Base-by-base conservation (phyloP, 2,888 invertebrate species). In the Tenthredo amoena region DNA sequence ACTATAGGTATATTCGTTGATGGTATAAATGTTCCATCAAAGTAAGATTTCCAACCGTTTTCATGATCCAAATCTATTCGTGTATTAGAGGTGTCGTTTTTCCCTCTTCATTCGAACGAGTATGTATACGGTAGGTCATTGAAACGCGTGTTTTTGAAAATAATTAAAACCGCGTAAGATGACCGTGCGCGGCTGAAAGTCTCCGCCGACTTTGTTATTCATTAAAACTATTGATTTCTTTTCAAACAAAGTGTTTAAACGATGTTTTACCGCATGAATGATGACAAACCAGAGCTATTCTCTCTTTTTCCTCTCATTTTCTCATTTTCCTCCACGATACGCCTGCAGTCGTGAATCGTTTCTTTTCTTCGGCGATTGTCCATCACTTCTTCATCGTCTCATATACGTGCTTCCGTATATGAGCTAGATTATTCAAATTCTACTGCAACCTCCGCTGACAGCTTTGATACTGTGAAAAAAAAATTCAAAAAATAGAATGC, bases 391-490 rank as follows among this genome's bases (percentile, higher is more conserved):
- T 74, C 72, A 72, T 72, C 72, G 72, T 21, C 43, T 21, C 10
- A 10, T 72, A 72, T 31, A 68, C 68, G 15, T 26, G 31, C 6
- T 31, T 34, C 4, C 12, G 6, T 5, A 31, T 74, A 43, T 21
- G 72, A n/a, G 47, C 12, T 47, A 43, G n/a, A 43, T 43, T 74
- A 74, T 74, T 74, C 72, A 21, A 74, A 74, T 74, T 74, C 12
- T 43, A n/a, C 72, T 10, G 72, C 40, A 74, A 43, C 43, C 21
- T 40, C 26, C 6, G 71, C 37, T 71, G 34, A 26, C 34, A 37
- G 21, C 34, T n/a, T 68, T 12, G 68, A 74, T 43, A 43, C 72
- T 3, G 21, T 15, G 21, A 40, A 74, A 34, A 34, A 34, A 34
- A 31, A 34, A 15, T 18, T 6, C 26, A 34, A 34, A 34, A 34